Conservation (phyloP, 2,797 vertebrate species). For the Sebastes itinus region DNA sequence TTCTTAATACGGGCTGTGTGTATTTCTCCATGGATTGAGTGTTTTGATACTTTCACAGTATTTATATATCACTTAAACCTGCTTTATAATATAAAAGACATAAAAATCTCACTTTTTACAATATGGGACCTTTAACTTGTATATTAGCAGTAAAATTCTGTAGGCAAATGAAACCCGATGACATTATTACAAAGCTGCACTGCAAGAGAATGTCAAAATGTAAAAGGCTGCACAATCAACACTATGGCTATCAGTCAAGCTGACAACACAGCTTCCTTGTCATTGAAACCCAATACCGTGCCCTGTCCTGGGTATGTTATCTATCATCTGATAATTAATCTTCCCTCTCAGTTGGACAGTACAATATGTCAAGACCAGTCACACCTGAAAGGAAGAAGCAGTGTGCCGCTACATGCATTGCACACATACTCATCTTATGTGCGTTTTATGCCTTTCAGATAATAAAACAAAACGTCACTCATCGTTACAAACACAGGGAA, state of each 20-base stretch:
- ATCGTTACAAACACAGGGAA: not conserved
- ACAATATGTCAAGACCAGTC: conserved; percentile 23
- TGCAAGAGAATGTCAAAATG: not conserved
- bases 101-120: too few species aligned
- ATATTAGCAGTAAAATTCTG: not conserved
- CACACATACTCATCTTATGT: conserved; percentile 2
- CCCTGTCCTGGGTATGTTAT: conserved; percentile 1
- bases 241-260: conserved; percentile 4
- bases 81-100: too few species aligned
- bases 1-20: too few species aligned
- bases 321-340: conserved; percentile 31
- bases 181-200: not conserved
- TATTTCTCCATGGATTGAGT: too few species aligned
- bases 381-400: not conserved
- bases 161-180: not conserved
- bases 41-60: too few species aligned
- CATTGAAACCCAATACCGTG: conserved; percentile 21
- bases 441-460: conserved; percentile 3
- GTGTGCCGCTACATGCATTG: not conserved
- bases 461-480: conserved; percentile 16
- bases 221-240: conserved; percentile 12
- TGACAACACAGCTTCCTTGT: conserved; percentile 9
- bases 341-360: conserved; percentile 15
- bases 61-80: too few species aligned
- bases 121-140: not conserved